Percentiles rank a stretch among this genome's conserved stretches.
These are phyloP conservation scores for Toxotes jaculatrix DNA, from an alignment of 2,113 vertebrate species.

Conservation along the genomic window DNA sequence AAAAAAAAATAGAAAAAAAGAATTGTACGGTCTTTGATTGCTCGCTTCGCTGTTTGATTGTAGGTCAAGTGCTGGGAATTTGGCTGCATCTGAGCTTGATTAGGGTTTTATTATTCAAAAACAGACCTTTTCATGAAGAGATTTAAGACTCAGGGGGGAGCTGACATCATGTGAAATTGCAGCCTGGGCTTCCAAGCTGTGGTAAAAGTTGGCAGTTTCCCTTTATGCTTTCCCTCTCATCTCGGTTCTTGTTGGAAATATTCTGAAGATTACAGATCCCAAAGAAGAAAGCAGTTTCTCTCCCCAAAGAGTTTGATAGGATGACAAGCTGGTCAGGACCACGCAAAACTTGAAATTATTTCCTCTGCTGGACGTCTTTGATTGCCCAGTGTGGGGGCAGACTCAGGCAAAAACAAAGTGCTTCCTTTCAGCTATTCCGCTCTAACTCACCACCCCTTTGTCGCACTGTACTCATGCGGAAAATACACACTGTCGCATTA, in stretches of 20 bases:
- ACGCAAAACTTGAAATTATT: slow-evolving; percentile 25
- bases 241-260: slow-evolving; percentile 47
- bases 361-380: slow-evolving; percentile 35
- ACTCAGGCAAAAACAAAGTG: slow-evolving; percentile 30
- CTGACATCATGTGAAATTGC: background rate
- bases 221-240: slow-evolving; percentile 31
- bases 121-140: slow-evolving; percentile 43
- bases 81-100: slow-evolving; percentile 47
- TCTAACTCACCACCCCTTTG: background rate
- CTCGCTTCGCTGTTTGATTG: slow-evolving; percentile 49
- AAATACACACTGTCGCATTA: background rate
- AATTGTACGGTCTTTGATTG: slow-evolving; percentile 26
- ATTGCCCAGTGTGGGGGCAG: slow-evolving; percentile 22
- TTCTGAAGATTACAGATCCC: slow-evolving; percentile 21
- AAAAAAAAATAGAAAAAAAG: background rate
- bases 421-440: slow-evolving; percentile 21
- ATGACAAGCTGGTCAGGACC: slow-evolving; percentile 45
- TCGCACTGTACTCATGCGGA: background rate
- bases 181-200: background rate
- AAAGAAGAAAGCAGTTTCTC: slow-evolving; percentile 23
- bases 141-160: slow-evolving; percentile 22
- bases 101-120: slow-evolving; percentile 59
- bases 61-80: slow-evolving; percentile 46
- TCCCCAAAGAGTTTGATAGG: slow-evolving; percentile 36
- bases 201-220: slow-evolving; percentile 18